These are phyloP conservation scores for Lasioglossum albipes DNA, from an alignment of 1,140 invertebrate genomes.

Conservation along the genomic window DNA sequence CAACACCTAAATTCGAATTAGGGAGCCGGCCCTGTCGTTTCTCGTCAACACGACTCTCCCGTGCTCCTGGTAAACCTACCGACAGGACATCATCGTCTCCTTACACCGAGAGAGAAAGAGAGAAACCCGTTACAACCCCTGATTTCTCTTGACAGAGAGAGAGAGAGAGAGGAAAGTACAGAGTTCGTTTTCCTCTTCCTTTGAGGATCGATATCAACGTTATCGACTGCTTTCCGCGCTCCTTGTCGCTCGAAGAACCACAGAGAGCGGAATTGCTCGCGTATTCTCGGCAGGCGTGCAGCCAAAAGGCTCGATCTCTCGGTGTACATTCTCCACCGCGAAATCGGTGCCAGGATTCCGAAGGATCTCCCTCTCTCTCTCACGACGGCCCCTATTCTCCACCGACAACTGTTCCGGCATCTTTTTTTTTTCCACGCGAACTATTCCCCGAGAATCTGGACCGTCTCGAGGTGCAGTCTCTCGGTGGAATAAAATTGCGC, in stretches of 20 bases:
- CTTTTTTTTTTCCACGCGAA: too few species aligned
- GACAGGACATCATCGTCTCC: conserved; percentile 43
- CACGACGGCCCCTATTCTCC: too few species aligned
- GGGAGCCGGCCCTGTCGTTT: conserved; percentile 66
- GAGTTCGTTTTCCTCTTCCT: conserved; percentile 65
- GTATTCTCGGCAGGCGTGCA: conserved; percentile 57
- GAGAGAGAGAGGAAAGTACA: neutral
- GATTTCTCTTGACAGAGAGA: neutral
- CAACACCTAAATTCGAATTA: conserved; percentile 78
- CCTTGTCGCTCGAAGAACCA: conserved; percentile 60
- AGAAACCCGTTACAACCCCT: too few species aligned
- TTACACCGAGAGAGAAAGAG: neutral
- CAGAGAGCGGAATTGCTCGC: conserved; percentile 41
- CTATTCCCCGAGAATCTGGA: too few species aligned
- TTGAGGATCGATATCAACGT: conserved; percentile 75
- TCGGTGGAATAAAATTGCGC: too few species aligned
- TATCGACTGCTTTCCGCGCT: conserved; percentile 63
- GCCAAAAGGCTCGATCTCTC: conserved; percentile 67
- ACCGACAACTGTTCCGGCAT: too few species aligned
- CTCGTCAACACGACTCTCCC: conserved; percentile 66
- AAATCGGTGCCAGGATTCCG: conserved; percentile 49
- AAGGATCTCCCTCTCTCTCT: neutral
- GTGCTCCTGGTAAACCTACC: conserved; percentile 49
- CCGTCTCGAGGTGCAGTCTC: too few species aligned
- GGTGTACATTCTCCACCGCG: conserved; percentile 14